These are phyloP conservation scores for Drosophila insularis DNA, from an alignment of 1,140 invertebrate genomes.

Conservation along the genomic window DNA sequence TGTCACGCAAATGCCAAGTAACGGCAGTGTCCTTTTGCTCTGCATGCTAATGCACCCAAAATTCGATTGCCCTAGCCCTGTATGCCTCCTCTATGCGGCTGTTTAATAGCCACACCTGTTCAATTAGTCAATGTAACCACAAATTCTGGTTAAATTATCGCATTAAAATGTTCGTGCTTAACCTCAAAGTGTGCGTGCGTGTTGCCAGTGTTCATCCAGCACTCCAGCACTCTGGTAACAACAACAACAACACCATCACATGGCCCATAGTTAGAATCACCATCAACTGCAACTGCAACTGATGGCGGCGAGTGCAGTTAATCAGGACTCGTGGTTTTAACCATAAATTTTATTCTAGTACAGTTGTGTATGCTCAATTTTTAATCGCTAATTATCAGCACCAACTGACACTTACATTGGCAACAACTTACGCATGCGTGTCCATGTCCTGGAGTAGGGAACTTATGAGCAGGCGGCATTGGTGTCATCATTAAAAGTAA, in stretches of 20 bases:
- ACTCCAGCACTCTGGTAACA: background rate
- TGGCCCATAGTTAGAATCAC: constrained; percentile 14
- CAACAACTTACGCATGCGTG: constrained; percentile 77
- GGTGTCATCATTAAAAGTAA: constrained; percentile 59
- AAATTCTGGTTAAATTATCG: constrained; percentile 82
- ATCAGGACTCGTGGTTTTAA: constrained; percentile 59
- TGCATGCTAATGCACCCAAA: constrained; percentile 61
- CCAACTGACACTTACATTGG: constrained; percentile 75
- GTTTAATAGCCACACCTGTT: constrained; percentile 82
- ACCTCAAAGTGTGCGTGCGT: constrained; percentile 77
- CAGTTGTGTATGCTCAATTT: constrained; percentile 52
- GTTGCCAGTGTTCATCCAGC: constrained; percentile 34
- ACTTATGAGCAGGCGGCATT: constrained; percentile 62
- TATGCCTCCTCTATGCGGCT: constrained; percentile 67
- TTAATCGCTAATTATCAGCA: constrained; percentile 78
- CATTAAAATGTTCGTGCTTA: constrained; percentile 82
- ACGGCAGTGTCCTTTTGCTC: constrained; percentile 39
- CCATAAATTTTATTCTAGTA: constrained; percentile 45
- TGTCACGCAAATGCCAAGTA: constrained; percentile 66
- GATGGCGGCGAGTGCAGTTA: constrained; percentile 41
- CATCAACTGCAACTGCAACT: constrained; percentile 49
- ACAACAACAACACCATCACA: background rate
- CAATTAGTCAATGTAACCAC: constrained; percentile 82
- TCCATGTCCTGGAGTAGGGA: constrained; percentile 50
- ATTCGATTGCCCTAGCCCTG: constrained; percentile 56